Base-by-base conservation (phyloP, 2,113 vertebrate genomes). In the Tylochromis polylepis region DNA sequence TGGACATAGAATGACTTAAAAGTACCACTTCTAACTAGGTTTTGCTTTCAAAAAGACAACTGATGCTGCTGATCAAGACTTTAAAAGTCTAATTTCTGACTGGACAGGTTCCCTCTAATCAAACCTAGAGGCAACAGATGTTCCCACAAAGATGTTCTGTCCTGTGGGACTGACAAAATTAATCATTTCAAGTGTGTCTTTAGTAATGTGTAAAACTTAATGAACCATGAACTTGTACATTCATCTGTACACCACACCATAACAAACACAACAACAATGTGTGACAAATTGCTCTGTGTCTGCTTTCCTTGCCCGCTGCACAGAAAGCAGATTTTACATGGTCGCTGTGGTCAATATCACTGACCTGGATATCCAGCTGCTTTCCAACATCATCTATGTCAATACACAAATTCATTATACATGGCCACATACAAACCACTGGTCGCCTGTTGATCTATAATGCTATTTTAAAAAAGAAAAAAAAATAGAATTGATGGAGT, bases 341-440 rank as follows among this genome's bases (percentile, higher is more conserved):
- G 85, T 90, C 72, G 80, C 79, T 84, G 67, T 78, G 67, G 91
- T 96, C 95, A 95, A 96, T 97, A 92, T 81, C 87, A 70, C 88
- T 96, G 96, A 96, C 96, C 96, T 96, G 93, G 92, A 96, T 96
- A 93, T 86, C 85, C 84, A 91, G 85, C 93, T 88, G 88, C 78
- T 88, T 79, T 91, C 87, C 81, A 88, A 85, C 88, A 60, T 65
- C 80, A 89, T 82, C 59, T 80, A 38, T 87, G 93, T 96, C 95
- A 31, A 95, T 95, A 95, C 85, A 81, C 85, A 89, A 87, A 92
- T 91, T 95, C 93, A 95, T 95, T 93, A 94, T 86, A 55, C 86
- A 92, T 85, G 70, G 60, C 85, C 86, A 87, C 70, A 85, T 62
- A 90, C 43, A 80, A 84, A 89, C 15, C 77, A 81, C 56, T 90